These are phyloP conservation scores for Rhipidura dahli DNA, from an alignment of 2,113 vertebrate genomes.

Conservation along the genomic window DNA sequence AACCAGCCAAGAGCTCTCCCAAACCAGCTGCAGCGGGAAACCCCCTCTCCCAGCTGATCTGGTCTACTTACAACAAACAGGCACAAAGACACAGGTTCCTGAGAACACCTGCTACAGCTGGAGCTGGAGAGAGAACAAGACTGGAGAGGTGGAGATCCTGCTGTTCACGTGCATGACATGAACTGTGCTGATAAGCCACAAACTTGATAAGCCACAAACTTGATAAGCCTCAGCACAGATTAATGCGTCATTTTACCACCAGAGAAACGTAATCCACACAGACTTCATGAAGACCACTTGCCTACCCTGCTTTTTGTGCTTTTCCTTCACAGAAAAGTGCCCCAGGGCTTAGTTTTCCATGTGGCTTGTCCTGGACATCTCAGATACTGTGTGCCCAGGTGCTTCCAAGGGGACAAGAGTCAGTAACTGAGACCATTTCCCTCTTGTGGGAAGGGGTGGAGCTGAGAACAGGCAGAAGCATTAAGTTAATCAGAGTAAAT, in stretches of 20 bases:
- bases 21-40: not conserved
- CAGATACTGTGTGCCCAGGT: not conserved
- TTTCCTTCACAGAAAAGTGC: not conserved
- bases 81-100: not conserved
- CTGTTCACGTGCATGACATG: fast-evolving
- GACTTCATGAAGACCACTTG: not conserved
- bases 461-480: not conserved
- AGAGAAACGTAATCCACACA: not conserved
- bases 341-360: not conserved
- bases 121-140: not conserved
- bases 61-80: not conserved
- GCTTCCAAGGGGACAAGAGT: not conserved
- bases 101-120: fast-evolving
- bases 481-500: not conserved
- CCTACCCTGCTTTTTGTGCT: not conserved
- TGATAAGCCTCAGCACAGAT: not conserved
- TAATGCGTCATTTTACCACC: not conserved
- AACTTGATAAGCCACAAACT: not conserved
- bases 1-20: not conserved
- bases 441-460: not conserved
- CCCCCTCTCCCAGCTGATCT: not conserved
- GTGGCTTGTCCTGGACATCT: not conserved
- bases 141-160: not conserved
- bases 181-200: not conserved
- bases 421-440: fast-evolving